Evolutionary conservation across 2,888 invertebrate genomes (phyloP).

Genomic region (Taenaris catops): DNA sequence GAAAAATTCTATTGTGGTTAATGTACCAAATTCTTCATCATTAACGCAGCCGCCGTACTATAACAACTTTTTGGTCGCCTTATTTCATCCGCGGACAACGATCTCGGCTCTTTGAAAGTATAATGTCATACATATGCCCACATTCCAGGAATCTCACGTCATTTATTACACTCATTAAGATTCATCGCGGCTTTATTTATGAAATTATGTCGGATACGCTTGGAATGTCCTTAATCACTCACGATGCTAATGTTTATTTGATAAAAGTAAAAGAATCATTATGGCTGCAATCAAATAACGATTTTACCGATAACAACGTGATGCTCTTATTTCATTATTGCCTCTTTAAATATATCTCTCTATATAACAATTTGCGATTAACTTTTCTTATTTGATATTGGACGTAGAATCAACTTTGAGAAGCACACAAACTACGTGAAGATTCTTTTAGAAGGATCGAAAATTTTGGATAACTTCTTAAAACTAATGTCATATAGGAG

Average conservation of each 20-base stretch:
- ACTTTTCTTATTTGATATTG: too few relatives aligned
- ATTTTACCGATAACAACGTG: constrained; percentile 1
- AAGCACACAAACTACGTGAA: too few relatives aligned
- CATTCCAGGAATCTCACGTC: constrained; percentile 52
- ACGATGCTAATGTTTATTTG: constrained; percentile 10
- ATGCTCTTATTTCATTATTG: neutral
- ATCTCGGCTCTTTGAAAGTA: constrained; percentile 21
- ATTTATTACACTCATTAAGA: constrained; percentile 47
- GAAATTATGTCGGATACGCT: constrained; percentile 39
- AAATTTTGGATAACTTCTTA: too few relatives aligned
- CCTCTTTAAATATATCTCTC: too few relatives aligned
- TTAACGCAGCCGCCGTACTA: constrained; percentile 52
- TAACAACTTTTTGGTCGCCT: constrained; percentile 24
- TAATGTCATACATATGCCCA: constrained; percentile 31
- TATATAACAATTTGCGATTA: too few relatives aligned
- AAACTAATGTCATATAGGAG: too few relatives aligned
- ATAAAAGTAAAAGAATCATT: constrained; percentile 12
- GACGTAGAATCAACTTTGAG: too few relatives aligned
- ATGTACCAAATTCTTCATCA: constrained; percentile 73
- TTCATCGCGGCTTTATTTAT: constrained; percentile 42
- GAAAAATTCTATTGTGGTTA: constrained; percentile 76
- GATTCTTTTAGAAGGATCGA: too few relatives aligned
- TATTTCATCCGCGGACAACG: constrained; percentile 19
- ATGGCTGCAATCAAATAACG: constrained; percentile 8
- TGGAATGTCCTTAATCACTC: constrained; percentile 46